Base-by-base conservation (phyloP, 1,140 invertebrate genomes). In the Reticulitermes speratus region DNA sequence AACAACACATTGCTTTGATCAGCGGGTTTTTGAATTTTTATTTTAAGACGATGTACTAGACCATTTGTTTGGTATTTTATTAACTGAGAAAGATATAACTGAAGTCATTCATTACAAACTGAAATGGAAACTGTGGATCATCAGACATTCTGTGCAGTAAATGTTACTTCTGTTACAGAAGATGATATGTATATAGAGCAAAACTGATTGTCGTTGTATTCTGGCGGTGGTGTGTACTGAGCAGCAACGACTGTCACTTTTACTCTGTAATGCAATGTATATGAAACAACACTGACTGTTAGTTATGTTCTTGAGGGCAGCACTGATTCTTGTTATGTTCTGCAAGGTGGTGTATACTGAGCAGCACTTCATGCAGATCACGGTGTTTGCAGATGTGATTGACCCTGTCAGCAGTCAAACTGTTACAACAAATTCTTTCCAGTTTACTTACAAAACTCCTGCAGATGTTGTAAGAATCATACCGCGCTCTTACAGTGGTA, bases 371-470 rank as follows among this genome's bases (percentile, higher is more conserved):
- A 91, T 96, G 87, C 95, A 96, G 90, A 92, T 94, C 19, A 91
- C 92, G 88, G 95, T 96, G 3, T 93, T 94, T 87, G 95, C 95
- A 5, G 94, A 96, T 89, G 94, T 95, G 30, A 91, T 94, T 82
- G 92, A 96, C 89, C 91, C 94, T 5, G 89, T 91, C 81, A 93
- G 91, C 0, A 93, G 93, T 6, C 90, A 90, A 86, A 92, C 91
- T 87, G 91, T 92, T 52, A 95, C 95, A 25, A 95, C 95, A 23
- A 96, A 97, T 91, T 92, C 94, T n/a, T 96, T 97, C 89, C 95
- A 96, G 89, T 96, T 95, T 89, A 96, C 95, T 6, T 96, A 95
- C 89, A 91, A 92, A 87, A 91, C 92, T 5, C 90, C 92, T 12
- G 90, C 93, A 82, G 88, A 91, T 23, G 92, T 95, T 3, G 91